Percentiles rank a stretch among this genome's conserved stretches.
Evolutionary conservation across 2,113 vertebrate genomes (phyloP).

Genomic region (Arvicanthis niloticus): DNA sequence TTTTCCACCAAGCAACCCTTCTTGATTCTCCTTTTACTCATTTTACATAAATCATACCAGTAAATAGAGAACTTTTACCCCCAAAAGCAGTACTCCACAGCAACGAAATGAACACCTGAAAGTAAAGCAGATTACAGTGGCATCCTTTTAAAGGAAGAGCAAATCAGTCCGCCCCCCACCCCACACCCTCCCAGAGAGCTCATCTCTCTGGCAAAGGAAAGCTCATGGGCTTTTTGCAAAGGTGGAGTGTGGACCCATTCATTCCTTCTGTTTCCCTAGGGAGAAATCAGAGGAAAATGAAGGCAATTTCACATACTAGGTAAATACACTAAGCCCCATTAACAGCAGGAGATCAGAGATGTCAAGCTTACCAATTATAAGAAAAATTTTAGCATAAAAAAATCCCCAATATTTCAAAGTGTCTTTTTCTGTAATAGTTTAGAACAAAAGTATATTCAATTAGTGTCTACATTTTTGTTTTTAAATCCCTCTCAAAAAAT

Average conservation of each 20-base stretch:
- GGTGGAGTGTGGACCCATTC: conserved; percentile 78
- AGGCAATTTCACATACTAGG: not conserved
- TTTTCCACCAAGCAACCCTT: conserved; percentile 32
- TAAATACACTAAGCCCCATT: not conserved
- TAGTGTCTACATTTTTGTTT: conserved; percentile 29
- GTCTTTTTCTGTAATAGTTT: conserved; percentile 42
- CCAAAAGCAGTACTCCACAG: conserved; percentile 58
- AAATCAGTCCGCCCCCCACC: not conserved
- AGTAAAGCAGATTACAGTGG: conserved; percentile 77
- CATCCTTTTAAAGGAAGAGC: conserved; percentile 76
- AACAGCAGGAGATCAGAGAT: conserved; percentile 10
- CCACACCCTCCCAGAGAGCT: not conserved
- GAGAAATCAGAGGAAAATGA: conserved; percentile 52
- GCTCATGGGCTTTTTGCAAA: conserved; percentile 76
- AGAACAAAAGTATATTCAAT: conserved; percentile 47
- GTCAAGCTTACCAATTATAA: conserved; percentile 27
- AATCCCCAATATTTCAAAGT: not conserved
- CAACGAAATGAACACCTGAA: conserved; percentile 83
- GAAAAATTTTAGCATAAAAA: conserved; percentile 3
- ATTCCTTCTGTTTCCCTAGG: conserved; percentile 68
- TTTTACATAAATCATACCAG: conserved; percentile 74
- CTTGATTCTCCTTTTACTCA: conserved; percentile 69
- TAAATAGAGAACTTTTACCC: conserved; percentile 34
- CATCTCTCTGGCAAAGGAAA: conserved; percentile 76
- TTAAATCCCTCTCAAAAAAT: conserved; percentile 15